Evolutionary conservation across 2,113 vertebrate species (phyloP).

Genomic region (Antechinus stuartii): DNA sequence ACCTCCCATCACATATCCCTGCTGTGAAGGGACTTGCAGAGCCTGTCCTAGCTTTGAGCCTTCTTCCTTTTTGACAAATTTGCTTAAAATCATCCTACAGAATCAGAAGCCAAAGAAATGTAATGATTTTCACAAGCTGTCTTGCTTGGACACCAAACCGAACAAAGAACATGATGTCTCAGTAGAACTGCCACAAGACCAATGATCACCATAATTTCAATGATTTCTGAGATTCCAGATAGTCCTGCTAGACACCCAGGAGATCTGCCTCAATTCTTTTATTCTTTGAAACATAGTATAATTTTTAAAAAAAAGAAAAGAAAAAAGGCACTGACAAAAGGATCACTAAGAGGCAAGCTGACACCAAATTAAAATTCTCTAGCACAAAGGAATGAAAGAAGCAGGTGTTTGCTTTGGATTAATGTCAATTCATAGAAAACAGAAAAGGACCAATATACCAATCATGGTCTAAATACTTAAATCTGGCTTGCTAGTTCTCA

Average conservation of each 20-base stretch:
- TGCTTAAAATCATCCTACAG: slow-evolving; percentile 71
- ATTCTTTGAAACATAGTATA: background rate
- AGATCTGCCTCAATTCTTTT: background rate
- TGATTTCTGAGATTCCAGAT: background rate
- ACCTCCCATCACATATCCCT: slow-evolving; percentile 70
- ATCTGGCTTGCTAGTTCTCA: background rate
- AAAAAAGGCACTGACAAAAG: slow-evolving; percentile 16
- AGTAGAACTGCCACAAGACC: background rate
- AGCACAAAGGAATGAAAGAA: background rate
- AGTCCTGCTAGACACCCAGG: background rate
- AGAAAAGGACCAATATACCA: slow-evolving; percentile 1
- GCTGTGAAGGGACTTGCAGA: slow-evolving; percentile 71
- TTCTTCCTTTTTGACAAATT: slow-evolving; percentile 77
- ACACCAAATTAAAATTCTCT: slow-evolving; percentile 20
- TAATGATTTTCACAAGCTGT: slow-evolving; percentile 35
- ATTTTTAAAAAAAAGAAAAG: background rate
- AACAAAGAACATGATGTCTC: slow-evolving; percentile 52
- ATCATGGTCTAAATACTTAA: slow-evolving; percentile 17
- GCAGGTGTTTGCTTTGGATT: background rate
- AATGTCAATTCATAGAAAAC: background rate
- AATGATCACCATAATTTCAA: slow-evolving; percentile 46
- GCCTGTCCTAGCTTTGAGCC: slow-evolving; percentile 72
- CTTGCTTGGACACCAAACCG: slow-evolving; percentile 43
- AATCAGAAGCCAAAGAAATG: slow-evolving; percentile 48
- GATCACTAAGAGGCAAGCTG: background rate